Evolutionary conservation across 1,140 invertebrate species (phyloP).

Genomic region (Pollicipes pollicipes): DNA sequence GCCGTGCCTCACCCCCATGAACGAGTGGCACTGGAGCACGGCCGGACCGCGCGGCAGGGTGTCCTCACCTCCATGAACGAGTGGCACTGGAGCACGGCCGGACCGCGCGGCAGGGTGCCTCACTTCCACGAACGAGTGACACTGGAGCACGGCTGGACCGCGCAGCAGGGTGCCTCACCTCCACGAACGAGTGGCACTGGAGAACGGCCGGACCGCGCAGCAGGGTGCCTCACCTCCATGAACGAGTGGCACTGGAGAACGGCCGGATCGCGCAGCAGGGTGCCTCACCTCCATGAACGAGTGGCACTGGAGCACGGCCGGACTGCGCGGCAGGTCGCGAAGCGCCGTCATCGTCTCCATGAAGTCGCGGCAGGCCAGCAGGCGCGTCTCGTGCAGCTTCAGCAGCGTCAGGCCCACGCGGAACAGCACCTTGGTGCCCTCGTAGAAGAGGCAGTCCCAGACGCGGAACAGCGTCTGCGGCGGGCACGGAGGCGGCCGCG

Average conservation of each 20-base stretch:
- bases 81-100: no score
- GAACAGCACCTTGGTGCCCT: constrained; percentile 73
- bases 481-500: no score
- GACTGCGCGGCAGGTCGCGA: constrained; percentile 51
- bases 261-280: constrained; percentile 47
- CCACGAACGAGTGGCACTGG: no score
- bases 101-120: no score
- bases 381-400: constrained; percentile 44
- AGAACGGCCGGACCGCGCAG: no score
- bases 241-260: constrained; percentile 64
- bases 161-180: no score
- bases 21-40: no score
- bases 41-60: no score
- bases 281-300: constrained; percentile 73
- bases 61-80: no score
- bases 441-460: constrained; percentile 89
- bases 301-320: constrained; percentile 56
- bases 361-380: constrained; percentile 56
- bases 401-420: constrained; percentile 69
- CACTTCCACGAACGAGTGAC: no score
- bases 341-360: constrained; percentile 52
- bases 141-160: no score
- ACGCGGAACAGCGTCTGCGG: constrained; percentile 68
- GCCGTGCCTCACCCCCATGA: no score
- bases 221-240: constrained; percentile 29